phyloP scores from a whole-genome alignment of 2,113 vertebrate species.

The Lepus americanus region DNA sequence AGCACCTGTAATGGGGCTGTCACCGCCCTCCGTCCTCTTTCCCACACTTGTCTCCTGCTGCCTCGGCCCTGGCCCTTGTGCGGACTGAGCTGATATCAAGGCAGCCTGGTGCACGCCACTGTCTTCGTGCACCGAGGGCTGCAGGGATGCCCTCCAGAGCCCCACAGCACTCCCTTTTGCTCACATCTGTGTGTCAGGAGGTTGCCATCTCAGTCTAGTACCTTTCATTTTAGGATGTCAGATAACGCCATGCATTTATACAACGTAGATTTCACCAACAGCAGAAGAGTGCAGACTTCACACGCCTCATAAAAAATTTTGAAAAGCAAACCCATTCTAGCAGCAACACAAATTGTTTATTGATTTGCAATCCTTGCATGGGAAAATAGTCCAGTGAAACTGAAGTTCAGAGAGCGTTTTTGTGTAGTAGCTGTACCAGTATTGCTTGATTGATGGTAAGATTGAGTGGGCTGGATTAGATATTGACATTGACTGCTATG shows the following conservation, averaged over 20 bases:
- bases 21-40: neutral
- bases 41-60: neutral
- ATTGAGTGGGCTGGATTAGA: neutral
- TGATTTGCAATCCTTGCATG: neutral
- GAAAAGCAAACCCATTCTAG: neutral
- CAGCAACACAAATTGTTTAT: neutral
- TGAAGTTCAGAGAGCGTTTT: neutral
- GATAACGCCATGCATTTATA: neutral
- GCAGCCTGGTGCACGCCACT: neutral
- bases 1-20: neutral
- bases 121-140: neutral
- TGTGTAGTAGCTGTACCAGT: neutral
- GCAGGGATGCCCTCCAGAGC: too few species aligned
- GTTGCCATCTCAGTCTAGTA: neutral
- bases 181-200: neutral
- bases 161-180: neutral
- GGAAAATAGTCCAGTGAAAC: neutral
- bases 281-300: conserved; percentile 35
- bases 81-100: neutral
- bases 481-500: neutral
- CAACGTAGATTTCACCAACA: neutral
- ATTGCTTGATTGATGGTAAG: neutral
- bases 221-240: neutral
- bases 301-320: neutral
- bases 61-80: too few species aligned